A percentile compares a stretch with the other conserved stretches of the same genome.
phyloP scores from a whole-genome alignment of 2,113 vertebrate genomes.

The Piaya cayana region DNA sequence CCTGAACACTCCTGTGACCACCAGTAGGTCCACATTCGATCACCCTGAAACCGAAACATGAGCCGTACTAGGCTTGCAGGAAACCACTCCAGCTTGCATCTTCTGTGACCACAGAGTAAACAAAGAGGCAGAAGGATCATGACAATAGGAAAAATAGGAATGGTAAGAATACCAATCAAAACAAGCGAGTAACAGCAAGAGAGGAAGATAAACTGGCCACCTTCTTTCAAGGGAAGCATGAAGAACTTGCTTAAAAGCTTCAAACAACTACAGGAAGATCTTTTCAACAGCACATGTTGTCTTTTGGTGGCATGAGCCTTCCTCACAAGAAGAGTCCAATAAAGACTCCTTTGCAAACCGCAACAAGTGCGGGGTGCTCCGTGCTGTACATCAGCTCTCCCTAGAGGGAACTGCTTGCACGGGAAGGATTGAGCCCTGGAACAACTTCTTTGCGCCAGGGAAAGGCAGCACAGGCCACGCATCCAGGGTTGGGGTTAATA shows the following conservation, averaged over 20 bases:
- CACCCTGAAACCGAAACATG: background rate
- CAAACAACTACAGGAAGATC: background rate
- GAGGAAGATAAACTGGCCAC: background rate
- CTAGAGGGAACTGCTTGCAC: background rate
- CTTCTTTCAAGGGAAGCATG: background rate
- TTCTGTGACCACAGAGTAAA: background rate
- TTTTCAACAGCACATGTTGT: background rate
- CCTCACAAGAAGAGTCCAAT: background rate
- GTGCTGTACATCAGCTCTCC: background rate
- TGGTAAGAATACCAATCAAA: background rate
- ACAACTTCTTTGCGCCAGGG: background rate
- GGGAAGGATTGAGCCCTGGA: background rate
- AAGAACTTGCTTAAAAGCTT: background rate
- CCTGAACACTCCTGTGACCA: background rate
- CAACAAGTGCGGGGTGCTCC: accelerated
- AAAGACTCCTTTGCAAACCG: background rate
- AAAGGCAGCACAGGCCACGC: background rate
- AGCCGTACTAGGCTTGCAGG: background rate
- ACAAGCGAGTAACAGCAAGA: background rate
- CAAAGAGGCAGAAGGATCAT: background rate
- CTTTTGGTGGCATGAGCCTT: background rate
- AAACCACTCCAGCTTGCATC: background rate
- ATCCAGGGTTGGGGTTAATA: background rate
- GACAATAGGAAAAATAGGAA: background rate
- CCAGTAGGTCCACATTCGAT: background rate